Evolutionary conservation across 2,113 vertebrate genomes (phyloP), one percentile per base, ranked within the genome.

Genomic region (Tyto alba): DNA sequence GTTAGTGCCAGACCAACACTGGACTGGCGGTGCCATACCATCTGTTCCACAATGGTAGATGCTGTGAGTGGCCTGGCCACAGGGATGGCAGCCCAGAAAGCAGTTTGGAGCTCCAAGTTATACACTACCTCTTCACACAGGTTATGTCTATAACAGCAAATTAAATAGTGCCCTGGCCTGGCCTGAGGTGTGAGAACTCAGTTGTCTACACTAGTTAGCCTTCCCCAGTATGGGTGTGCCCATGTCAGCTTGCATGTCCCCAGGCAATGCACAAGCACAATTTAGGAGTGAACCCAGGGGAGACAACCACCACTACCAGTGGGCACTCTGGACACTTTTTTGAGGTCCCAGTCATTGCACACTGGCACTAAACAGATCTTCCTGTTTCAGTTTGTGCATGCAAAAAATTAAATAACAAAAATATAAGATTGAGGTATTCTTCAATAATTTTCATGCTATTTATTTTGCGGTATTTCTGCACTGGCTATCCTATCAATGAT

Each of bases 381-480:
- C 55, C 68, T 74, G 8, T 73, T 94, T 96, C 62, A 60, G 16
- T 40, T 59, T 63, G 43, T 57, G 27, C n/a, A 43, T 45, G 34
- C 38, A 73, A 90, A 78, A 86, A 62, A 13, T 10, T 25, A 75
- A 73, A 50, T 11, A 60, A 71, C 67, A 90, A 40, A 89, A 83
- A 78, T 79, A 34, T 22, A 73, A 91, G 63, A 83, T 50, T 1
- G 0, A 91, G 38, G 18, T 86, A 48, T 30, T 67, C 77, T 77
- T 76, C 38, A 83, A 52, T 80, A n/a, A 72, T 38, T 83, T 93
- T 95, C 96, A 96, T 97, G 95, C 95, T 96, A 64, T 97, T 98
- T 98, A 98, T 98, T 98, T 94, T 83, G 50, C 63, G 89, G 52
- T 83, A 83, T 79, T 90, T 79, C 91, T 95, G 38, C 76, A 74